Conservation (phyloP, 2,113 vertebrate genomes). For the Larimichthys polyactis region DNA sequence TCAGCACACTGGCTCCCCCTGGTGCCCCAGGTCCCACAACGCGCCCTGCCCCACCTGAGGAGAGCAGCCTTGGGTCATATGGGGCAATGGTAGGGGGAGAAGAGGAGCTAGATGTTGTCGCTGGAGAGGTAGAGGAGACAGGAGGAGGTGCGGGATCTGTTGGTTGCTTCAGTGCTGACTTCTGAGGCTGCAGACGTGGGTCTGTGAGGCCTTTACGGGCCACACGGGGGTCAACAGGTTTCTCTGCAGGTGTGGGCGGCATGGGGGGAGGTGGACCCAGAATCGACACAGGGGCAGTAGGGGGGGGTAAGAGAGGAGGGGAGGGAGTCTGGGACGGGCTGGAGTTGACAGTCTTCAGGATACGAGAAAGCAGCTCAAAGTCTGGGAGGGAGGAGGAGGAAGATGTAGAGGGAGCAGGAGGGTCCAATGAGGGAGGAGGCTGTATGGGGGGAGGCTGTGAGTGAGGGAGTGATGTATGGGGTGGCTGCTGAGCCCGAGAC, state of each 20-base stretch:
- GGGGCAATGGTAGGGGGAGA: slow-evolving; percentile 86
- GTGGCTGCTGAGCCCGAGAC: slow-evolving; percentile 80
- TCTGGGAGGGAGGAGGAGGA: slow-evolving; percentile 87
- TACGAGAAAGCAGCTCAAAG: slow-evolving; percentile 92
- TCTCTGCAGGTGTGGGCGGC: slow-evolving; percentile 78
- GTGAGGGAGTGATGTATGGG: slow-evolving; percentile 68
- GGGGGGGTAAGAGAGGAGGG: slow-evolving; percentile 55
- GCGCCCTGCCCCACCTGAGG: slow-evolving; percentile 83
- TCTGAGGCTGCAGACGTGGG: slow-evolving; percentile 87
- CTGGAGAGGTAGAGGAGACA: slow-evolving; percentile 46
- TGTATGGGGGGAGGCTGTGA: slow-evolving; percentile 49
- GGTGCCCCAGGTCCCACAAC: slow-evolving; percentile 72
- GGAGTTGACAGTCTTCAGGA: slow-evolving; percentile 90
- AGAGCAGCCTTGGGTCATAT: slow-evolving; percentile 91
- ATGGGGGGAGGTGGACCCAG: slow-evolving; percentile 29
- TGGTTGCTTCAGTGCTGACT: slow-evolving; percentile 78
- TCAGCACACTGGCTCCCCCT: slow-evolving; percentile 90
- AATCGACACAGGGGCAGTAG: slow-evolving; percentile 43
- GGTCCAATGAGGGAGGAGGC: slow-evolving; percentile 57
- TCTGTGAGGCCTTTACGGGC: slow-evolving; percentile 85
- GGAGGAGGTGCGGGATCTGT: slow-evolving; percentile 55
- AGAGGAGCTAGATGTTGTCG: slow-evolving; percentile 67
- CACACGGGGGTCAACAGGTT: slow-evolving; percentile 90
- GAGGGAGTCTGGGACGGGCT: slow-evolving; percentile 67
- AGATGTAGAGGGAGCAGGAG: slow-evolving; percentile 52